These are phyloP conservation scores for Rhabditophanes sp. DNA, from an alignment of 2,888 invertebrate genomes.

Conservation along the genomic window DNA sequence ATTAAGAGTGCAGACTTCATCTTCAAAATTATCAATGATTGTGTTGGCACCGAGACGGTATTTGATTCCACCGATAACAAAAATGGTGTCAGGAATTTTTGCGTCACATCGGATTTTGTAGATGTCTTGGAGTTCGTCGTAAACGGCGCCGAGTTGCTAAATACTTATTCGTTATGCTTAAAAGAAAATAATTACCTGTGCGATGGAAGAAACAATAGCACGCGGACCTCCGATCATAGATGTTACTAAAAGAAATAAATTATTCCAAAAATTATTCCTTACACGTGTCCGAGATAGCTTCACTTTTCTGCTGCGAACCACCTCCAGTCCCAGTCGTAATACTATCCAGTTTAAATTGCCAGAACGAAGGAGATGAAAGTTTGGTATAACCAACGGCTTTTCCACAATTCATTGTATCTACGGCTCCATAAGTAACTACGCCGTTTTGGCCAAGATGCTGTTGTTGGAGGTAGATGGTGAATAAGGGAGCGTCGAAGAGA, in stretches of 20 bases:
- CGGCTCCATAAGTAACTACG: conserved; percentile 5
- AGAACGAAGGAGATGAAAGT: conserved; percentile 5
- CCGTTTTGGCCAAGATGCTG: conserved; percentile 6
- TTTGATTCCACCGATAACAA: no score
- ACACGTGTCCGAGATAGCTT: conserved; percentile 5
- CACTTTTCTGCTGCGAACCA: neutral
- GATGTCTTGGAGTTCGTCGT: no score
- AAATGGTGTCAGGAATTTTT: no score
- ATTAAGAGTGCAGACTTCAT: conserved; percentile 7
- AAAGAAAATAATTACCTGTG: no score
- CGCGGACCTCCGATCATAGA: no score
- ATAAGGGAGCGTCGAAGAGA: conserved; percentile 4
- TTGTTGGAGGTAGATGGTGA: conserved; percentile 6
- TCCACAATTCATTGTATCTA: conserved; percentile 5
- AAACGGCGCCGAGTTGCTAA: no score
- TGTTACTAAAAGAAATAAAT: no score
- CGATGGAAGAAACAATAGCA: no score
- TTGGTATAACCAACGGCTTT: neutral
- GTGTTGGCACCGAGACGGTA: conserved; percentile 5
- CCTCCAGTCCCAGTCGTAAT: neutral
- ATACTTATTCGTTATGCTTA: no score
- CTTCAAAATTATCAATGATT: conserved; percentile 6
- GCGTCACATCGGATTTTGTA: no score
- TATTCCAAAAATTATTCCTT: no score
- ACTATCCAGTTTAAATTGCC: conserved; percentile 6